A percentile compares a stretch with the other conserved stretches of the same genome.
Conservation (phyloP, 2,888 invertebrate species). For the Sabatieria punctata region DNA sequence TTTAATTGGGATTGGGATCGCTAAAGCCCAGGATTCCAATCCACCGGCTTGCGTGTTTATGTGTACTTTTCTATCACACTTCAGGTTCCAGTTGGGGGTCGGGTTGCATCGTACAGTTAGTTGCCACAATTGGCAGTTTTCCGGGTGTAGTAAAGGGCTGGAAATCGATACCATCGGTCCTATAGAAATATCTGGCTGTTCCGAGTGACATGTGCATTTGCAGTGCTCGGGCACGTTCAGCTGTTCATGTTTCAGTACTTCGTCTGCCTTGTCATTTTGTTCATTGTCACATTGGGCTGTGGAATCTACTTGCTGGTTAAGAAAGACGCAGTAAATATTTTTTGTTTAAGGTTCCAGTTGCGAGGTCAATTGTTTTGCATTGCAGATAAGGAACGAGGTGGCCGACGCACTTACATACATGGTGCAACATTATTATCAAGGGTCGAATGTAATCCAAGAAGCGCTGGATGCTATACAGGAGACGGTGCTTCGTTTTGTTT, state of each 20-base stretch:
- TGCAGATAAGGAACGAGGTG: conserved; percentile 28
- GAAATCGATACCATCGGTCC: no score
- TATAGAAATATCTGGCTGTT: no score
- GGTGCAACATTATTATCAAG: conserved; percentile 30
- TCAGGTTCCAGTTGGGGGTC: no score
- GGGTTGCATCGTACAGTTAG: no score
- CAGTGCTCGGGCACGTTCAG: neutral
- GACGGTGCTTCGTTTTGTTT: conserved; percentile 15
- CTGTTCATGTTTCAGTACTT: conserved; percentile 13
- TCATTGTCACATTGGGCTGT: conserved; percentile 21
- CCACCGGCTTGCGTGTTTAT: no score
- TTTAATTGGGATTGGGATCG: no score
- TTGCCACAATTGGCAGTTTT: no score
- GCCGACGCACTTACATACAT: conserved; percentile 28
- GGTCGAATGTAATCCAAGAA: conserved; percentile 26
- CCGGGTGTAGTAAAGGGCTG: no score
- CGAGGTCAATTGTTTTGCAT: neutral
- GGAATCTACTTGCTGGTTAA: conserved; percentile 25
- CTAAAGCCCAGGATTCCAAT: no score
- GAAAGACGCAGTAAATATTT: conserved; percentile 19
- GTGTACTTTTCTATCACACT: no score
- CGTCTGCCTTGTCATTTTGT: conserved; percentile 17
- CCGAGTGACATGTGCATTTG: no score
- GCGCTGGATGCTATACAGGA: conserved; percentile 25
- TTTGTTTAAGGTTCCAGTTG: neutral